phyloP scores from a whole-genome alignment of 2,113 vertebrate species.

The Archilochus colubris region DNA sequence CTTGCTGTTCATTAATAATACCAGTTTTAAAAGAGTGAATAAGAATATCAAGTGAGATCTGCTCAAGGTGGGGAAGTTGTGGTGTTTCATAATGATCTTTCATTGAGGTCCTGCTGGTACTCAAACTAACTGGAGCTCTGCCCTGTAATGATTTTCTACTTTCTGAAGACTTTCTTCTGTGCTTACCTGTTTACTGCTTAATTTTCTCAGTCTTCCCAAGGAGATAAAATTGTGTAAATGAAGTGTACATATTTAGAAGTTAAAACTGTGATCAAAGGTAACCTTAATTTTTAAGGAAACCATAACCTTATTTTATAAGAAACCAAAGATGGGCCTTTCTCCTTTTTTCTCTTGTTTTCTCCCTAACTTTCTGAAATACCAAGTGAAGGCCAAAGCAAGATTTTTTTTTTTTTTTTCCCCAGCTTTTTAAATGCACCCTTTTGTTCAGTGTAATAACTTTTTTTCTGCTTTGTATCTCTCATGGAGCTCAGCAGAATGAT shows the following conservation, averaged over 20 bases:
- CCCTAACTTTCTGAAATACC: neutral
- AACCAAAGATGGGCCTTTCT: neutral
- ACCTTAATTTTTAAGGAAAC: neutral
- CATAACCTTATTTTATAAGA: neutral
- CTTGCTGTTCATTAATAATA: neutral
- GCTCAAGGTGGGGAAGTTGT: neutral
- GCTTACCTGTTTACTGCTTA: neutral
- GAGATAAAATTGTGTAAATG: neutral
- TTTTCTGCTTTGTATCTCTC: neutral
- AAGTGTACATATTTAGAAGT: neutral
- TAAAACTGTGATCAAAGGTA: neutral
- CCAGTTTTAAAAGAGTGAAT: neutral
- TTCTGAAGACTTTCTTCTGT: neutral
- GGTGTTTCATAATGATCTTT: neutral
- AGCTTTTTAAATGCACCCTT: neutral
- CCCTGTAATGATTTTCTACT: neutral
- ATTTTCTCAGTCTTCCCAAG: neutral
- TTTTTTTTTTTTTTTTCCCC: neutral
- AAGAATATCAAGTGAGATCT: neutral
- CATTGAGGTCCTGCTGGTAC: neutral
- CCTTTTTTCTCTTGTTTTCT: neutral
- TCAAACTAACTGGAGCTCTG: neutral
- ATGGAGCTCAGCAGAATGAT: neutral
- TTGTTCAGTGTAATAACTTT: neutral
- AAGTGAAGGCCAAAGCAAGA: neutral